A percentile compares a stretch with the other conserved stretches of the same genome.
Evolutionary conservation across 1,140 invertebrate genomes (phyloP).

Genomic region (Venturia canescens): DNA sequence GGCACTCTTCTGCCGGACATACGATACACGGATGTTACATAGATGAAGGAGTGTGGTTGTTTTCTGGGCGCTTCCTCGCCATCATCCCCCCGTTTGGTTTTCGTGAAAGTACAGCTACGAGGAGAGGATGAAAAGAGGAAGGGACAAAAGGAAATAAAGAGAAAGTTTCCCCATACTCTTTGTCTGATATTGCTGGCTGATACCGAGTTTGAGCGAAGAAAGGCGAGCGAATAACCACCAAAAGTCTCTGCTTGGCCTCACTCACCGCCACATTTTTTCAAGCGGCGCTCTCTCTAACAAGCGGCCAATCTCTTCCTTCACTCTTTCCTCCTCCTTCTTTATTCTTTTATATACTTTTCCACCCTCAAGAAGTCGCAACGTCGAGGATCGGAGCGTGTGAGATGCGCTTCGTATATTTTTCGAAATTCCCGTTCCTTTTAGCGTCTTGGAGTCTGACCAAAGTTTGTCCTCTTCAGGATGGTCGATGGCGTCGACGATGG

Average conservation of each 20-base stretch:
- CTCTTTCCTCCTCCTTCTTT: conserved; percentile 13
- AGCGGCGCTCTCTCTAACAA: conserved; percentile 47
- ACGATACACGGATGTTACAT: neutral
- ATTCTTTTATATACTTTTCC: conserved; percentile 19
- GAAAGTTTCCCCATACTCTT: conserved; percentile 36
- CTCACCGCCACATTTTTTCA: conserved; percentile 61
- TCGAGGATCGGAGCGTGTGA: conserved; percentile 12
- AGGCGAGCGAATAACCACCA: conserved; percentile 50
- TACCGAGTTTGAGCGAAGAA: conserved; percentile 60
- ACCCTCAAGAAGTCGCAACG: conserved; percentile 39
- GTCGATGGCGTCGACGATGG: conserved; percentile 25
- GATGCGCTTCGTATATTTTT: conserved; percentile 57
- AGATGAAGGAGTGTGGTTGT: neutral
- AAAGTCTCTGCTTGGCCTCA: conserved; percentile 45
- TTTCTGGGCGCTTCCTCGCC: neutral
- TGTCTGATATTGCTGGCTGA: conserved; percentile 47
- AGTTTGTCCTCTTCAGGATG: conserved; percentile 58
- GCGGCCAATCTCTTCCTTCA: conserved; percentile 31
- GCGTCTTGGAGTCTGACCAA: conserved; percentile 69
- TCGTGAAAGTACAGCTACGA: neutral
- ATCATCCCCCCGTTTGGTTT: neutral
- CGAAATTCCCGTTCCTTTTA: conserved; percentile 69
- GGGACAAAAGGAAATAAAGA: neutral
- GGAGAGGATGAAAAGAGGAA: conserved; percentile 19
- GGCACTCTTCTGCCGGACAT: neutral